Evolutionary conservation across 2,888 invertebrate genomes (phyloP).

Genomic region (Stegophylla sp.): DNA sequence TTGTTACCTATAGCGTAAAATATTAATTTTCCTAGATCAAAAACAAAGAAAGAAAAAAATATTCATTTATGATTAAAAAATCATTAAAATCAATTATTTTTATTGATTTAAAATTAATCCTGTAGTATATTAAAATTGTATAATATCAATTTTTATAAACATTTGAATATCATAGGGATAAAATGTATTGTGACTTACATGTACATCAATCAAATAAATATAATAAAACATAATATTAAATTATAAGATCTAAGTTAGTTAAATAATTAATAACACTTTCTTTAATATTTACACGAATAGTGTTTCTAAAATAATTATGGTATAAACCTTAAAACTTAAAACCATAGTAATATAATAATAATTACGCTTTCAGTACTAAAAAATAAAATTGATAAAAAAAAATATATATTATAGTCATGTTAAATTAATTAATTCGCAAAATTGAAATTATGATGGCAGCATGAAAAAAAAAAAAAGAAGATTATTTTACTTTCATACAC

Average conservation of each 20-base stretch:
- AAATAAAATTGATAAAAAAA: background rate
- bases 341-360: conserved; percentile 26
- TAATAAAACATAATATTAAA: conserved; percentile 36
- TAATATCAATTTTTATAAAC: background rate
- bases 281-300: conserved; percentile 35
- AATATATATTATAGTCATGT: background rate
- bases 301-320: conserved; percentile 2
- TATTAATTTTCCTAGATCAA: too few relatives aligned
- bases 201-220: conserved; percentile 35
- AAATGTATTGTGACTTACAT: conserved; percentile 28
- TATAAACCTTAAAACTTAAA: conserved; percentile 7
- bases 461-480: background rate
- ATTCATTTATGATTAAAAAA: background rate
- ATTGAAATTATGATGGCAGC: background rate
- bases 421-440: background rate
- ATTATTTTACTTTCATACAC: background rate
- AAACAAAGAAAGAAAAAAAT: background rate
- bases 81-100: background rate
- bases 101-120: conserved; percentile 1
- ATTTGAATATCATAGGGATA: conserved; percentile 8
- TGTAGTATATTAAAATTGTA: conserved; percentile 9
- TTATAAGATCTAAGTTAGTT: conserved; percentile 39
- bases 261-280: conserved; percentile 27
- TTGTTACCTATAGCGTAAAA: too few relatives aligned
- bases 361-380: conserved; percentile 47